Conservation (phyloP, 2,797 vertebrate genomes). For the Tamandua tetradactyla region DNA sequence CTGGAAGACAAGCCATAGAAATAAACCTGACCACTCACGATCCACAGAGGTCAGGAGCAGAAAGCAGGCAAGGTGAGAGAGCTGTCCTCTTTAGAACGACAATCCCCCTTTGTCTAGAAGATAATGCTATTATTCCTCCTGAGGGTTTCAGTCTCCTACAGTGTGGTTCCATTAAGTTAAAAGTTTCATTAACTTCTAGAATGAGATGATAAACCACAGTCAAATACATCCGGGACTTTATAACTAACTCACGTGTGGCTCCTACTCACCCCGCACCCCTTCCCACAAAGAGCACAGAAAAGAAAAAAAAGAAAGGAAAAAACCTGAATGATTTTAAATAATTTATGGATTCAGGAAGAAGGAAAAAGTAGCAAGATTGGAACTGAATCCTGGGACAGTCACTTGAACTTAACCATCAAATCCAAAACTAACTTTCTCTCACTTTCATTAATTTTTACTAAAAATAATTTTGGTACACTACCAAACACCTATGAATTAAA, state of each 20-base stretch:
- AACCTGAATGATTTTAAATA: not conserved
- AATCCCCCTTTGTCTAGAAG: not conserved
- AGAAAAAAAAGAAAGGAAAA: not conserved
- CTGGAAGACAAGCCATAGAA: constrained; percentile 19
- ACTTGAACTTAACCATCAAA: not conserved
- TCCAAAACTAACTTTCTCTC: not conserved
- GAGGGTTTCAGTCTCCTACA: constrained; percentile 5
- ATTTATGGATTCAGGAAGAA: not conserved
- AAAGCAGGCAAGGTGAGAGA: not conserved
- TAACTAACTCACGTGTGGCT: constrained; percentile 18
- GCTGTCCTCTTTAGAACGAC: not conserved
- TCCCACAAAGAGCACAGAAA: not conserved
- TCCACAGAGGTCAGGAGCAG: not conserved
- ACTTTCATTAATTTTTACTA: not conserved
- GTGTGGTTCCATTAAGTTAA: constrained; percentile 19
- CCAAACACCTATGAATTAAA: not conserved
- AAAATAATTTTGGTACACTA: not conserved
- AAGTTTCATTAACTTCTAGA: not conserved
- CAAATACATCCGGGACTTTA: constrained; percentile 39
- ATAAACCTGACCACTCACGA: not conserved
- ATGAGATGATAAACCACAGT: constrained; percentile 1
- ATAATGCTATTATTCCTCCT: not conserved
- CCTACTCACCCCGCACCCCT: not conserved
- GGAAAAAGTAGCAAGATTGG: not conserved
- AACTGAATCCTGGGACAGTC: not conserved